These are phyloP conservation scores for Podocnemis expansa DNA, from an alignment of 2,113 vertebrate species.

Conservation along the genomic window DNA sequence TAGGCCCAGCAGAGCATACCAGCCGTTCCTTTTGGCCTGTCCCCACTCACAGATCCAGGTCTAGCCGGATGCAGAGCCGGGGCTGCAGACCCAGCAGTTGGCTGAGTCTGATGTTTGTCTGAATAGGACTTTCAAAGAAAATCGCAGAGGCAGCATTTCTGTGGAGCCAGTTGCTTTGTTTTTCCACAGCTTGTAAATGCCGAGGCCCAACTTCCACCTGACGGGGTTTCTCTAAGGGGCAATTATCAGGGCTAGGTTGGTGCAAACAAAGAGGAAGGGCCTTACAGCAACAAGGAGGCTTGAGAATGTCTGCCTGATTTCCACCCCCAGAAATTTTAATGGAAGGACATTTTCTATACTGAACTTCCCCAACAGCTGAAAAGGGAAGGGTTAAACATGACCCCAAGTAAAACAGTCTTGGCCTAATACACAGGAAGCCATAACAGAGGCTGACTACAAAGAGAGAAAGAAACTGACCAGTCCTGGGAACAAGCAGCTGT, in stretches of 20 bases:
- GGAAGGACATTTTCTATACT: background rate
- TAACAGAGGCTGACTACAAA: conserved; percentile 33
- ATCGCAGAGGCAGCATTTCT: background rate
- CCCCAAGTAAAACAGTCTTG: background rate
- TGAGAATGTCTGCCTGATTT: background rate
- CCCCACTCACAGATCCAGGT: background rate
- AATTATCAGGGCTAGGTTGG: background rate
- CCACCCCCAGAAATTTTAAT: background rate
- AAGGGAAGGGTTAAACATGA: conserved; percentile 10
- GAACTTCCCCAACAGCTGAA: background rate
- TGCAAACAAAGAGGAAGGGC: background rate
- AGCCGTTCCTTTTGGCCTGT: background rate
- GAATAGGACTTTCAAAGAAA: background rate
- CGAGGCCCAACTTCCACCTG: background rate
- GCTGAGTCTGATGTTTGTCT: background rate
- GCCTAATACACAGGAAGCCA: background rate
- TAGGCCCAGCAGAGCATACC: background rate
- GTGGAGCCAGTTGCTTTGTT: background rate
- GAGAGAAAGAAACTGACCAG: background rate
- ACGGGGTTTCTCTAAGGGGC: background rate
- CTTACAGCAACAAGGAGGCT: background rate
- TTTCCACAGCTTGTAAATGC: background rate
- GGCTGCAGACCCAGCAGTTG: background rate
- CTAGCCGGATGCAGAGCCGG: background rate
- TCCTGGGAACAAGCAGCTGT: background rate